These are phyloP conservation scores for Dipodomys ordii DNA, from an alignment of 2,113 vertebrate species.

Conservation along the genomic window DNA sequence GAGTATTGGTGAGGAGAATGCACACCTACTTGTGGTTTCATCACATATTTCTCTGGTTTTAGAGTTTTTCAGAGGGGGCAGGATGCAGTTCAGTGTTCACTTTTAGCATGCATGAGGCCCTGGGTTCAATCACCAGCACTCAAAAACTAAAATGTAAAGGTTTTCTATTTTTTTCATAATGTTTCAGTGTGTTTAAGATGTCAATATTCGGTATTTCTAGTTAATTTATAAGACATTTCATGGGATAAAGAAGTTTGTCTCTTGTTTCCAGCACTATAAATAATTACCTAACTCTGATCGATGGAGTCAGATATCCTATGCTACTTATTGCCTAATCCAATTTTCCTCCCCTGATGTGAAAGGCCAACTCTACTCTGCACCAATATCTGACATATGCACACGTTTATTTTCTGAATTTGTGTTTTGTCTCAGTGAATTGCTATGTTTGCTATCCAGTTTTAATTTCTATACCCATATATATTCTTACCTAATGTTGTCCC, in stretches of 20 bases:
- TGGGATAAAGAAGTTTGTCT: background rate
- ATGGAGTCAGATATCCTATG: background rate
- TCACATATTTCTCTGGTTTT: background rate
- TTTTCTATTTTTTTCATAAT: background rate
- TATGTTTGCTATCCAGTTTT: background rate
- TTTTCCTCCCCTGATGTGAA: background rate
- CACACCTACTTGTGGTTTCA: background rate
- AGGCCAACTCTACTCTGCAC: background rate
- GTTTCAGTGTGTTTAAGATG: background rate
- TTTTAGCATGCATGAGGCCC: background rate
- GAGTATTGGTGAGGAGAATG: background rate
- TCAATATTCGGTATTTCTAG: background rate
- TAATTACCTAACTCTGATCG: background rate
- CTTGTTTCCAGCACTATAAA: background rate
- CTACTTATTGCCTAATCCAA: background rate
- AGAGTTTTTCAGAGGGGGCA: background rate
- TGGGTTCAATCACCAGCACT: background rate
- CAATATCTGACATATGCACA: background rate
- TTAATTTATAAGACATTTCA: background rate
- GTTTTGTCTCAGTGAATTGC: background rate
- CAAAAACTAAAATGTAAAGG: too few species aligned
- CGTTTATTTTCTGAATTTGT: background rate
- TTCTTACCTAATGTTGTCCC: constrained; percentile 2
- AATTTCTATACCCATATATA: background rate
- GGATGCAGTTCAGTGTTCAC: too few species aligned